Conservation (phyloP, 2,888 invertebrate species). For the Mycalesis mineus region DNA sequence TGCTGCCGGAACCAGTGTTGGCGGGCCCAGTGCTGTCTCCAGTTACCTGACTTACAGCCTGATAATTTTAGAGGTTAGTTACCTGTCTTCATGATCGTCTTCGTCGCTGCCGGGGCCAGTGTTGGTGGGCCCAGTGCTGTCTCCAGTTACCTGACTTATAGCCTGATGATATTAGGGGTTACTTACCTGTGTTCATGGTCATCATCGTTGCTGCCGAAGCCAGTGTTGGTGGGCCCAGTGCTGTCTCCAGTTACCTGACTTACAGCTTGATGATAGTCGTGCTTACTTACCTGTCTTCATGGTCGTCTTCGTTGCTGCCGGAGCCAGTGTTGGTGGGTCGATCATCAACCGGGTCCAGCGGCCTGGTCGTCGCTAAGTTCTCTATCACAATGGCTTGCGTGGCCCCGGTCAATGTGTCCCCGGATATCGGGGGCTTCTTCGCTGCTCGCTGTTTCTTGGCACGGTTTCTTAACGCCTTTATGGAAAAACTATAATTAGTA, state of each 20-base stretch:
- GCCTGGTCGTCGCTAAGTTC: constrained; percentile 89
- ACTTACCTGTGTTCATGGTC: constrained; percentile 62
- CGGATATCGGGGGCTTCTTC: constrained; percentile 85
- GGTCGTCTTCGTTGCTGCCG: constrained; percentile 59
- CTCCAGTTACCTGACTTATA: no score
- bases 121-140: no score
- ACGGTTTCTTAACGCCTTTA: constrained; percentile 88
- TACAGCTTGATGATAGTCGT: no score
- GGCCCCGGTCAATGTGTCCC: constrained; percentile 83
- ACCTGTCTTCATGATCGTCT: no score
- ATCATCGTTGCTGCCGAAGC: constrained; percentile 67
- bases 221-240: constrained; percentile 91
- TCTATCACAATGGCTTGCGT: constrained; percentile 92
- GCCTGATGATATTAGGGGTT: no score
- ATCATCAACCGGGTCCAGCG: constrained; percentile 90
- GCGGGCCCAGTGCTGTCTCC: no score
- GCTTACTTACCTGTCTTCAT: constrained; percentile 66
- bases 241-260: constrained; percentile 87
- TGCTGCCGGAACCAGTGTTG: no score
- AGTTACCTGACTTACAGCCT: no score
- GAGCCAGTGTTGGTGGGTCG: constrained; percentile 91
- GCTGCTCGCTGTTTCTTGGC: constrained; percentile 90
- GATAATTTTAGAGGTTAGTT: no score
- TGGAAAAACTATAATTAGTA: neutral
- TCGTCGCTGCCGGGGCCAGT: no score